Evolutionary conservation across 2,888 invertebrate species (phyloP).

Genomic region (Stenchaetothrips biformis): DNA sequence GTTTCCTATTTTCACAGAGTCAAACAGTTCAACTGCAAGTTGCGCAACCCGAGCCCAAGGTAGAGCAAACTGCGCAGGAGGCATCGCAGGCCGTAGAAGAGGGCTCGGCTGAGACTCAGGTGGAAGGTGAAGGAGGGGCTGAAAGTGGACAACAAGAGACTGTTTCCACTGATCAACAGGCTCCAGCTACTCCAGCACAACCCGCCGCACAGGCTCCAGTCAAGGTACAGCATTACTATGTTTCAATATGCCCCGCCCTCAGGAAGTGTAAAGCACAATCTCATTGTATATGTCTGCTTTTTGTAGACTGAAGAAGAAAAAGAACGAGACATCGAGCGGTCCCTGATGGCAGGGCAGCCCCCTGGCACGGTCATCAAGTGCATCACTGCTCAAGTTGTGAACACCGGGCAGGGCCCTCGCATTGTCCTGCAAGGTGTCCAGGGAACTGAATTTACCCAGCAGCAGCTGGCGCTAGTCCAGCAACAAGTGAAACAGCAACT

Average conservation of each 20-base stretch:
- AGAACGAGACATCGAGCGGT: conserved; percentile 52
- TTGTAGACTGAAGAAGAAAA: conserved; percentile 4
- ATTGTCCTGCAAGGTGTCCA: conserved; percentile 81
- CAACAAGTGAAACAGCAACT: conserved; percentile 86
- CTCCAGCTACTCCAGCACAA: conserved; percentile 40
- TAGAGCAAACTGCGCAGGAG: neutral
- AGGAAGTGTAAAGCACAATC: neutral
- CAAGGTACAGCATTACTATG: neutral
- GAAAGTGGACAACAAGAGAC: neutral
- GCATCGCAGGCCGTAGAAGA: neutral
- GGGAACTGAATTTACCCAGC: conserved; percentile 74
- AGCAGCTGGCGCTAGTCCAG: conserved; percentile 75
- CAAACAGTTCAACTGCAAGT: neutral
- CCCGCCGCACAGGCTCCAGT: conserved; percentile 32
- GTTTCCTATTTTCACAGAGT: neutral
- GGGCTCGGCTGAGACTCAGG: neutral
- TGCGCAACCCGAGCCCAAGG: neutral
- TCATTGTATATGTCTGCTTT: neutral
- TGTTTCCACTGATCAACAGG: conserved; percentile 41
- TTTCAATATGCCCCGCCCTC: neutral
- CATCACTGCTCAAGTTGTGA: conserved; percentile 75
- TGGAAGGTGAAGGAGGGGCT: neutral
- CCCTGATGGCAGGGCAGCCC: conserved; percentile 70
- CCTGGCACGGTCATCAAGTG: conserved; percentile 82
- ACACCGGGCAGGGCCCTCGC: conserved; percentile 76